Conservation (phyloP, 2,113 vertebrate genomes). For the Odontesthes bonariensis region DNA sequence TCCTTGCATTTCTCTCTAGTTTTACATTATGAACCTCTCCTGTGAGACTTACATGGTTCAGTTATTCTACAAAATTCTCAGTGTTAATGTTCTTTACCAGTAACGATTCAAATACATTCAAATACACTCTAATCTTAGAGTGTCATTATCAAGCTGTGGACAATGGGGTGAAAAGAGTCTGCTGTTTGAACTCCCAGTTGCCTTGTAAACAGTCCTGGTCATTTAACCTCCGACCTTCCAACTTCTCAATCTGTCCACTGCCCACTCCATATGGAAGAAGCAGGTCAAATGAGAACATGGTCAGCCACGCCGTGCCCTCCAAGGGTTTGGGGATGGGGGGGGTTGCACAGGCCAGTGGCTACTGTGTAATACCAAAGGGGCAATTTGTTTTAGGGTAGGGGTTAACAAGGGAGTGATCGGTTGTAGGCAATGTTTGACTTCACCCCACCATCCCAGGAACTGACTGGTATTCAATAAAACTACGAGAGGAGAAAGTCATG, state of each 20-base stretch:
- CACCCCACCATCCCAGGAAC: neutral
- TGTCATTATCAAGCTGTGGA: conserved; percentile 30
- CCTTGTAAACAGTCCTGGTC: conserved; percentile 79
- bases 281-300: conserved; percentile 71
- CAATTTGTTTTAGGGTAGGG: conserved; percentile 53
- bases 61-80: neutral
- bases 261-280: conserved; percentile 63
- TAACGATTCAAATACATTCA: neutral
- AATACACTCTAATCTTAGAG: conserved; percentile 6
- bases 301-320: conserved; percentile 24
- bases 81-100: neutral
- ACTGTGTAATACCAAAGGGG: conserved; percentile 29
- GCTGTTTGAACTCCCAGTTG: conserved; percentile 52
- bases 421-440: conserved; percentile 21
- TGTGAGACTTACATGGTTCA: neutral
- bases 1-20: neutral
- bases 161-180: conserved; percentile 34
- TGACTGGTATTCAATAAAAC: conserved; percentile 22
- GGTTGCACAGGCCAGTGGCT: conserved; percentile 30
- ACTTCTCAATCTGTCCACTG: conserved; percentile 37
- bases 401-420: conserved; percentile 59
- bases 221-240: conserved; percentile 79
- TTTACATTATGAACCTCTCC: neutral
- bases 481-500: neutral
- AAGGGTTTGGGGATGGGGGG: conserved; percentile 6